These are phyloP conservation scores for Drosophila kanapiae DNA, from an alignment of 1,140 invertebrate genomes.

Conservation along the genomic window DNA sequence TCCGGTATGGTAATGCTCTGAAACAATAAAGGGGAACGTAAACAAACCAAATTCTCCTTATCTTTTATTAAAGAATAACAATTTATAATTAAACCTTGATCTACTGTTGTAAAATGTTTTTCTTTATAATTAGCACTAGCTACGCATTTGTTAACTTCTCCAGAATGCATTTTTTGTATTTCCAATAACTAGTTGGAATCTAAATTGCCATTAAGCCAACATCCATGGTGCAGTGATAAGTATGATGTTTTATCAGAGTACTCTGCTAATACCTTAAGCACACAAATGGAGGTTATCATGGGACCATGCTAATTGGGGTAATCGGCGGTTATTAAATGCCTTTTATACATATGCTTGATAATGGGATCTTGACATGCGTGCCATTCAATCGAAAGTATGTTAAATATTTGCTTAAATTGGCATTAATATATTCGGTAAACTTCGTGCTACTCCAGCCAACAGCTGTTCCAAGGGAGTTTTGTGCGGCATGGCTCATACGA, in stretches of 20 bases:
- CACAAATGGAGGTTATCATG: constrained; percentile 20
- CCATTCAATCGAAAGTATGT: constrained; percentile 23
- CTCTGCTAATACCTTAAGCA: constrained; percentile 8
- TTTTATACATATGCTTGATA: constrained; percentile 25
- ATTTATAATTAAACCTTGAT: neutral
- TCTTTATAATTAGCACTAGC: neutral
- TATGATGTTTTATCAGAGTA: constrained; percentile 32
- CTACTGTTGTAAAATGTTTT: neutral
- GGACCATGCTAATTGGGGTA: constrained; percentile 22
- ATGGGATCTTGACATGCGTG: constrained; percentile 24
- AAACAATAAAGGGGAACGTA: constrained; percentile 26
- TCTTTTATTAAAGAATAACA: neutral
- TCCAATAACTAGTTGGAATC: constrained; percentile 1
- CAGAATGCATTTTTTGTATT: no score
- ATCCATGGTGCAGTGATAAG: constrained; percentile 10
- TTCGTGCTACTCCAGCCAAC: neutral
- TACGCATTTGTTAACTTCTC: neutral
- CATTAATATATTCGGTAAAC: constrained; percentile 6
- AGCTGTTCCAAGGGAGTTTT: constrained; percentile 20
- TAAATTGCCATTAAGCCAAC: constrained; percentile 32
- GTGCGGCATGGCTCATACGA: constrained; percentile 34
- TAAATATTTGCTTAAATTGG: constrained; percentile 15
- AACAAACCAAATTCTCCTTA: neutral
- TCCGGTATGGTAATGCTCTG: constrained; percentile 77
- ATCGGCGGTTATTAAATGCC: constrained; percentile 13